Conservation (phyloP, 2,888 invertebrate species). For the Scaptomyza cyrtandrae region DNA sequence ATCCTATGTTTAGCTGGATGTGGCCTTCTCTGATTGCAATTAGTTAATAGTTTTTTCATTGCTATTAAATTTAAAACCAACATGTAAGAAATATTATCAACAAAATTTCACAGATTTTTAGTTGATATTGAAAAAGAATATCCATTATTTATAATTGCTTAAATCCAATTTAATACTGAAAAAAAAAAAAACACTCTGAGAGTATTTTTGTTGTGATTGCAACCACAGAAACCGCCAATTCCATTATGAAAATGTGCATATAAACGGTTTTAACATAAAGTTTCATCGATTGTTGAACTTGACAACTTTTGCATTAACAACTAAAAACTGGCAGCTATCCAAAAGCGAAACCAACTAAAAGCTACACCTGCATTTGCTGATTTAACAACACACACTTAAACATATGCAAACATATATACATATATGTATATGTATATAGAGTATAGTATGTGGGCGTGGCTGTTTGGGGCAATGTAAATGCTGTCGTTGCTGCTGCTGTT, state of each 20-base stretch:
- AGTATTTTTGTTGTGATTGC: background rate
- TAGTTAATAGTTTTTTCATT: background rate
- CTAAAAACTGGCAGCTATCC: constrained; percentile 37
- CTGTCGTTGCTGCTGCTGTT: constrained; percentile 49
- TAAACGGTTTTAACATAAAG: constrained; percentile 18
- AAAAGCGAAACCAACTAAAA: constrained; percentile 37
- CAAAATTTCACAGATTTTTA: background rate
- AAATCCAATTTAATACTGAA: background rate
- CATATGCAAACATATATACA: constrained; percentile 10
- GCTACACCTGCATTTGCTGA: constrained; percentile 58
- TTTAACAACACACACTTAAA: constrained; percentile 23
- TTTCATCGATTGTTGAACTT: constrained; percentile 51
- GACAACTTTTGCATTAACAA: constrained; percentile 52
- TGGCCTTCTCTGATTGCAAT: background rate
- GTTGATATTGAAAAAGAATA: background rate
- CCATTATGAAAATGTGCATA: constrained; percentile 23
- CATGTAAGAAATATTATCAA: background rate
- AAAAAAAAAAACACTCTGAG: background rate
- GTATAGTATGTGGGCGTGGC: constrained; percentile 28
- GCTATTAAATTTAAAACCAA: background rate
- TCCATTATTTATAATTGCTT: background rate
- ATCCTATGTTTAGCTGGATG: too few relatives aligned
- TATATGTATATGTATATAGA: constrained; percentile 4
- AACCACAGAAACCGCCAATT: constrained; percentile 26
- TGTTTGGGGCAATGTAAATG: constrained; percentile 29